Evolutionary conservation across 2,113 vertebrate genomes (phyloP).

Genomic region (Desmodus rotundus): DNA sequence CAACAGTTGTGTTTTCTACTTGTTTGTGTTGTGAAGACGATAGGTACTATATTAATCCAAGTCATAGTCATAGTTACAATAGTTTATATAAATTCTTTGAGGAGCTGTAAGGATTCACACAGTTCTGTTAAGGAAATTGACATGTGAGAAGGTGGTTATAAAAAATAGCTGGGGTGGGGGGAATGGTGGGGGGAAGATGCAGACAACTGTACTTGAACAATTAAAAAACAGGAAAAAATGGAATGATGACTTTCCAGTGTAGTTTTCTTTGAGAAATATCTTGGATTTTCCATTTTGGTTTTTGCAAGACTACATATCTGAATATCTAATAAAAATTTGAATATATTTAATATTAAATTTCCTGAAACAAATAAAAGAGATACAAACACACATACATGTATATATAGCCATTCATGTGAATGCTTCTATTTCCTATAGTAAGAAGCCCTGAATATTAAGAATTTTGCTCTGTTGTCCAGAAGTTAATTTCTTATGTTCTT

Average conservation of each 20-base stretch:
- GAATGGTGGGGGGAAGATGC: too few species aligned
- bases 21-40: neutral
- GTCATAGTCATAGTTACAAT: neutral
- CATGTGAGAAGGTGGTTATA: neutral
- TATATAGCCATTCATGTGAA: neutral
- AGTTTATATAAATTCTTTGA: neutral
- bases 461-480: neutral
- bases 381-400: neutral
- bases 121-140: constrained; percentile 27
- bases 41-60: neutral
- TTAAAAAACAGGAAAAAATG: neutral
- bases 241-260: neutral
- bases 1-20: neutral
- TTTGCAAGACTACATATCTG: neutral
- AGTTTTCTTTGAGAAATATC: neutral
- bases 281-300: constrained; percentile 36
- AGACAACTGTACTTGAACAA: too few species aligned
- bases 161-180: neutral
- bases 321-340: neutral
- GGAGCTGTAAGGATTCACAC: neutral
- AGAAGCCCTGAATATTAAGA: neutral
- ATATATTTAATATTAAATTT: constrained; percentile 1
- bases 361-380: constrained; percentile 5
- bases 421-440: neutral
- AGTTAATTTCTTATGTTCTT: neutral